Evolutionary conservation across 2,888 invertebrate genomes (phyloP), one percentile per base, ranked within the genome.

Genomic region (Calliphora vomitoria): DNA sequence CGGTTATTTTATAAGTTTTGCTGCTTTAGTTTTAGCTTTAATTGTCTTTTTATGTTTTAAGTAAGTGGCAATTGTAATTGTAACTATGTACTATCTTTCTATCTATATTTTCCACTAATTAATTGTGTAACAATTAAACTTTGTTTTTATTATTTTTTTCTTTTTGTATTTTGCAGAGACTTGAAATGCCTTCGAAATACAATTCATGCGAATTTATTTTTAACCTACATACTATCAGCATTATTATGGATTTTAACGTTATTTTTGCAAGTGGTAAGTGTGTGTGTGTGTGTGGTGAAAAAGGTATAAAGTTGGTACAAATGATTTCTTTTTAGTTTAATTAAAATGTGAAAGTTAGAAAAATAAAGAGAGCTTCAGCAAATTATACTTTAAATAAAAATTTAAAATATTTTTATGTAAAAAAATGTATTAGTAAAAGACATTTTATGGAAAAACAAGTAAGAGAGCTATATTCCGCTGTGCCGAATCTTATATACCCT

Each of bases 181-280:
- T 95, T 99, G 84, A 95, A 98, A 93, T 98, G 98, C 94, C 95
- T 98, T 89, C 95, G 98, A 88, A 99, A 99, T 93, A 97, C 97
- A 89, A 98, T 99, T 91, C 99, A 99, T 94, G 97, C 98, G 90
- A 98, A 99, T 94, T 95, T 99, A 89, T 98, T 99, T 96, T 95
- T 97, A 91, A 98, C 98, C 0, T 98, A 98, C 93, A 97, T 98
- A 90, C 94, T 98, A 89, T 96, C 97, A 58, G 98, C 98, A 89
- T 95, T 97, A 89, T 95, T 97, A 93, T 99, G 98, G 98, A 96
- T 99, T 89, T 94, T 98, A 89, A 97, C 96, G 85, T 95, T 97
- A 91, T 96, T 96, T 88, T 94, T 97, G 93, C 97, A 97, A 95
- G 97, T 97, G 90, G 93, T 93, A 88, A 88, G 90, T 83, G 31